These are phyloP conservation scores for Trichechus manatus DNA, from an alignment of 2,113 vertebrate genomes.

Conservation along the genomic window DNA sequence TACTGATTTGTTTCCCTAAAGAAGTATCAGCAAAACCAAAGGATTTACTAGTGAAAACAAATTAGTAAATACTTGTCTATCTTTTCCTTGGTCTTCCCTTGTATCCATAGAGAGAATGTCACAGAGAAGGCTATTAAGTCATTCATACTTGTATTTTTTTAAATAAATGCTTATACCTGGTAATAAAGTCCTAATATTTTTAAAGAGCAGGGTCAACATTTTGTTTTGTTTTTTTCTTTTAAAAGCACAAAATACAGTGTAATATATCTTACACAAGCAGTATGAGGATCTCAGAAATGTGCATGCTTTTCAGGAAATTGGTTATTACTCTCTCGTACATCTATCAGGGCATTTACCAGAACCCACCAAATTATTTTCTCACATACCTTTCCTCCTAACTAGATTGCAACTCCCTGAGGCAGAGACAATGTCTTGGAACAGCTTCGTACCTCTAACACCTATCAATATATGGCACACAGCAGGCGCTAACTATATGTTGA, in stretches of 20 bases:
- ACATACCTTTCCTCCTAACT: background rate
- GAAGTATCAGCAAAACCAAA: background rate
- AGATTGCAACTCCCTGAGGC: background rate
- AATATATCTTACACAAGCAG: background rate
- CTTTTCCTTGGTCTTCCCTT: background rate
- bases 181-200: background rate
- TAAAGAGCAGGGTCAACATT: background rate
- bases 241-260: background rate
- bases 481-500: background rate
- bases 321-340: background rate
- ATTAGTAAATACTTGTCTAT: background rate
- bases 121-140: background rate
- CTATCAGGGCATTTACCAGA: slow-evolving; percentile 36
- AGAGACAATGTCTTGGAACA: background rate
- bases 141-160: background rate
- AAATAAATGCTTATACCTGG: background rate
- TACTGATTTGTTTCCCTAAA: background rate
- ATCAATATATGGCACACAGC: background rate
- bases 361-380: background rate
- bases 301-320: slow-evolving; percentile 15
- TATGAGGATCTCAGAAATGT: background rate
- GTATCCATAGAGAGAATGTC: background rate
- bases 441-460: background rate
- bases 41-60: background rate
- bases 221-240: slow-evolving; percentile 22